Evolutionary conservation across 1,140 invertebrate genomes (phyloP), one percentile per base, ranked within the genome.

Genomic region (Drosophila eugracilis): DNA sequence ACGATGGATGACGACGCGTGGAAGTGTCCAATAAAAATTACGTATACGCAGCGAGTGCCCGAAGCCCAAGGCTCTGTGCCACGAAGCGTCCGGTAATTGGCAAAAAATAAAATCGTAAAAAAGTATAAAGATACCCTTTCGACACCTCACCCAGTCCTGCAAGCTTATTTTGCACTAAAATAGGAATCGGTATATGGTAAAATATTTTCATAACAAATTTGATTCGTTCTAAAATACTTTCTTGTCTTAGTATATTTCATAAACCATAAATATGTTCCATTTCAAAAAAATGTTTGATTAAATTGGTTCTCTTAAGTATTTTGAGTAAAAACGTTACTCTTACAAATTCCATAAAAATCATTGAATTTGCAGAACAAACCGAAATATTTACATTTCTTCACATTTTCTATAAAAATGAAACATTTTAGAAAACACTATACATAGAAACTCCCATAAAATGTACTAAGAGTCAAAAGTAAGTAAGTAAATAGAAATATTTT

Each of bases 21-120:
- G 65, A 75, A 74, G 78, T 75, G 81, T 77, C 81, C 81, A 85
- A 85, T 85, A 85, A 86, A 79, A 86, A 78, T 86, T 70, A 77
- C 81, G 81, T 75, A 77, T 85, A 81, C 81, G 77, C 63, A 53
- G 55, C 73, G 58, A 74, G 42, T 17, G 63, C 81, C 76, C 66
- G 62, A 74, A 74, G 77, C 41, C 10, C 30, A 32, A n/a, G n/a
- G 63, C 54, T 70, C 36, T 57, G 59, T 24, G 32, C 34, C 55
- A 79, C 80, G 72, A 86, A 70, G 72, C 73, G 55, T 86, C 47
- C 41, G 63, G 73, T 86, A 85, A 85, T 86, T 85, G 77, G 77
- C 77, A 80, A 58, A 17, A 52, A 22, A 12, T 14, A 53, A 26
- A 26, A 22, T 4, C 34, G 32, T 4, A 15, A 12, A 42, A 65